A percentile compares a stretch with the other conserved stretches of the same genome.
phyloP scores from a whole-genome alignment of 2,888 invertebrate species.

The Nymphalis urticae region DNA sequence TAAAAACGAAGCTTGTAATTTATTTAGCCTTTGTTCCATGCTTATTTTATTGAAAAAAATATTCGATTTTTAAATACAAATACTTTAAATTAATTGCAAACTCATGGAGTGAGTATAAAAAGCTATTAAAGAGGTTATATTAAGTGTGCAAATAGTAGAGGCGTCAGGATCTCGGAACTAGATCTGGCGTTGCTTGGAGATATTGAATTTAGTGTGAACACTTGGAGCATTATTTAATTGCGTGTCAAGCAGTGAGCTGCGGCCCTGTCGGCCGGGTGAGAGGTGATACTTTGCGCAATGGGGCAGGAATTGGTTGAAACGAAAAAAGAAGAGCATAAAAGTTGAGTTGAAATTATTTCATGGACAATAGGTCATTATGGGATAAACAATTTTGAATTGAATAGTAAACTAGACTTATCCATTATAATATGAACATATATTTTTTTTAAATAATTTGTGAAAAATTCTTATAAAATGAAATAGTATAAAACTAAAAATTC shows the following conservation, averaged over 20 bases:
- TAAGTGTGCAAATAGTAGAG: constrained; percentile 29
- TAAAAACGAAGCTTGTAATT: not conserved
- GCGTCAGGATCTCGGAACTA: constrained; percentile 39
- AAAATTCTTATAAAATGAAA: no score
- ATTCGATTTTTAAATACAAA: not conserved
- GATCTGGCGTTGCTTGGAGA: constrained; percentile 51
- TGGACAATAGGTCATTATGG: not conserved
- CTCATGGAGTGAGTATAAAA: not conserved
- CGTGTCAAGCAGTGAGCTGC: constrained; percentile 66
- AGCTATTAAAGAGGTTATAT: not conserved
- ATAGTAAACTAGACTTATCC: no score
- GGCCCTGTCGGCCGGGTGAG: constrained; percentile 48
- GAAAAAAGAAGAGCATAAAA: not conserved
- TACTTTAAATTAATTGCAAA: not conserved
- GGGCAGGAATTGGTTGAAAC: constrained; percentile 16
- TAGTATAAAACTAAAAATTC: no score
- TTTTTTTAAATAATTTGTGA: no score
- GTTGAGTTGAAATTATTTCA: not conserved
- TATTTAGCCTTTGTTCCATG: not conserved
- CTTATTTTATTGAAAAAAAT: no score
- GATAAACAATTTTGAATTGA: no score
- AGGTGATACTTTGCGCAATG: constrained; percentile 48
- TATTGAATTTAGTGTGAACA: constrained; percentile 79
- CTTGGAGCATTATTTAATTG: constrained; percentile 79
- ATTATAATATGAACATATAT: no score